These are phyloP conservation scores for Melipona quadrifasciata DNA, from an alignment of 1,140 invertebrate genomes.

Conservation along the genomic window DNA sequence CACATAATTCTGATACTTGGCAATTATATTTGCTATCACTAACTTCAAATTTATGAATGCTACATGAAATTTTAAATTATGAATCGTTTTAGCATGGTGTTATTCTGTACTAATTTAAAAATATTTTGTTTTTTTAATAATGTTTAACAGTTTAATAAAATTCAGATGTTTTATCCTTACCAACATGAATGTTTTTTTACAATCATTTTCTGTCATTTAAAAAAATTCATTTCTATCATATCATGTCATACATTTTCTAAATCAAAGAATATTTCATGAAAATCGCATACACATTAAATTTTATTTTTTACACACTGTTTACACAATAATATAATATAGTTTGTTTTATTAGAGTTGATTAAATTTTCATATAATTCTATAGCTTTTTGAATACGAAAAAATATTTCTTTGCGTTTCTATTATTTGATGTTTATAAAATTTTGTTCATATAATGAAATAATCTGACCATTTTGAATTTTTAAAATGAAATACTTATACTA, in stretches of 20 bases:
- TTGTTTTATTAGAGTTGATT: background rate
- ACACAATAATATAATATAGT: no score
- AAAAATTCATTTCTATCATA: background rate
- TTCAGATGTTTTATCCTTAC: background rate
- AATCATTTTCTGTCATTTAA: background rate
- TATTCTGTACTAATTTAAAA: slow-evolving; percentile 14
- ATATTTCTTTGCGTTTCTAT: background rate
- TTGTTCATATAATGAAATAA: no score
- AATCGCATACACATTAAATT: background rate
- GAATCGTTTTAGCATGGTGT: background rate
- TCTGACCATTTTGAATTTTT: no score
- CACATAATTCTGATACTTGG: background rate
- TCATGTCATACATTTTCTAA: background rate
- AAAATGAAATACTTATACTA: no score
- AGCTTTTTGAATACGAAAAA: background rate
- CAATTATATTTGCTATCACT: background rate
- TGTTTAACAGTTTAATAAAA: slow-evolving; percentile 1
- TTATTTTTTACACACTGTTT: background rate
- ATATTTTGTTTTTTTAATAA: background rate
- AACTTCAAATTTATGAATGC: background rate
- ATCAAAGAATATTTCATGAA: background rate
- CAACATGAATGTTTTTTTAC: background rate
- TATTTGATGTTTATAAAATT: no score
- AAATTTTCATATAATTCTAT: background rate
- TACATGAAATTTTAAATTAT: slow-evolving; percentile 3